Conservation (phyloP, 2,888 invertebrate species). For the Camponotus fellah region DNA sequence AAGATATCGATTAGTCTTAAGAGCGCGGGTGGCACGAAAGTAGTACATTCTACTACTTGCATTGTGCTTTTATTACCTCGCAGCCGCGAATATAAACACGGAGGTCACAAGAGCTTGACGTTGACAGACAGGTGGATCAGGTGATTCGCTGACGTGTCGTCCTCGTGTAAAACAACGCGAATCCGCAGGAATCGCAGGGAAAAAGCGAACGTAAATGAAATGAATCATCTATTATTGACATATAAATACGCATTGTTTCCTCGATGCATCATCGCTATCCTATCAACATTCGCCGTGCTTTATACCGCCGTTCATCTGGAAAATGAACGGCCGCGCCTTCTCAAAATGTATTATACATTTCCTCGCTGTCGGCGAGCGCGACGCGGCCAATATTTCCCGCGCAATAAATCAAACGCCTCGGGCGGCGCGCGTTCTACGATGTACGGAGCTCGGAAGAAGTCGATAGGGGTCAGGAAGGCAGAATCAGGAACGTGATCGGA, state of each 20-base stretch:
- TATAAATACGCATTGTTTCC: slow-evolving; percentile 43
- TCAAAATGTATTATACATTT: slow-evolving; percentile 42
- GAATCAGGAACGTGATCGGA: background rate
- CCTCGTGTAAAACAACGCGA: background rate
- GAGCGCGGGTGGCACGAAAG: slow-evolving; percentile 59
- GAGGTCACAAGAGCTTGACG: slow-evolving; percentile 9
- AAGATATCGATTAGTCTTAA: slow-evolving; percentile 65
- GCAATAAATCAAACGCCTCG: slow-evolving; percentile 30
- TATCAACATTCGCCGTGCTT: slow-evolving; percentile 28
- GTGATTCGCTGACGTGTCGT: background rate
- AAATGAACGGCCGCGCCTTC: slow-evolving; percentile 15
- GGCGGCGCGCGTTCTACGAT: background rate
- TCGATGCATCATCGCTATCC: slow-evolving; percentile 28
- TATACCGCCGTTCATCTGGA: background rate
- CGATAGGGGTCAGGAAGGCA: background rate
- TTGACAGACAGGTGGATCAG: slow-evolving; percentile 1
- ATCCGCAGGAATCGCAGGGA: background rate
- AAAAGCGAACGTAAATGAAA: background rate
- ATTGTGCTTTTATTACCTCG: slow-evolving; percentile 52
- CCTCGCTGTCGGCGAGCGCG: slow-evolving; percentile 37
- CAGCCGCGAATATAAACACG: slow-evolving; percentile 58
- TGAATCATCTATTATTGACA: slow-evolving; percentile 14
- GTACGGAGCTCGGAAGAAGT: background rate
- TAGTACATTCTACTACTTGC: slow-evolving; percentile 56
- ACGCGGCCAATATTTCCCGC: slow-evolving; percentile 38